A percentile compares a stretch with the other conserved stretches of the same genome.
Evolutionary conservation across 2,797 vertebrate species (phyloP).

Genomic region (Merluccius polli): DNA sequence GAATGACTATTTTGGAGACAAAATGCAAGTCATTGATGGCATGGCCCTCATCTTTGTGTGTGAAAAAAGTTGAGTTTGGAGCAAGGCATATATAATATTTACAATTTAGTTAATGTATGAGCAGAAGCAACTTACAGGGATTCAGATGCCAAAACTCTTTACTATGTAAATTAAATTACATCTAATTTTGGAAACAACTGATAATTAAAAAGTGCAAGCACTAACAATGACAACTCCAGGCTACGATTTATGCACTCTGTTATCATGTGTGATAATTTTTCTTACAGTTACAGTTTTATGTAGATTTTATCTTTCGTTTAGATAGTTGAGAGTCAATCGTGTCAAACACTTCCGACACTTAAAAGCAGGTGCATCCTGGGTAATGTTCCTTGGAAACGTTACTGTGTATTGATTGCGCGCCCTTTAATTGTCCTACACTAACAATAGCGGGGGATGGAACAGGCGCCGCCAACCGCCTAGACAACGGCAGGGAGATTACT

Average conservation of each 20-base stretch:
- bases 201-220: not conserved
- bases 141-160: not conserved
- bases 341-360: too few species aligned
- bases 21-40: too few species aligned
- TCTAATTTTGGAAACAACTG: not conserved
- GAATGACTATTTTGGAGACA: too few species aligned
- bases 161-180: not conserved
- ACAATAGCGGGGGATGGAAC: too few species aligned
- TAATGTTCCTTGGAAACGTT: not conserved
- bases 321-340: not conserved
- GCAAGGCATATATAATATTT: too few species aligned
- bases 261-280: too few species aligned
- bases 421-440: too few species aligned
- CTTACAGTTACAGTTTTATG: not conserved
- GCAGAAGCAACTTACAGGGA: not conserved
- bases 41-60: not conserved
- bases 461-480: too few species aligned
- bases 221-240: not conserved
- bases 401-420: too few species aligned
- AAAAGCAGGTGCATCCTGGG: too few species aligned
- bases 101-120: not conserved
- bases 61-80: not conserved
- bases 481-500: not conserved
- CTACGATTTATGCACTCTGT: not conserved
- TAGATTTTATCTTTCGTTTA: not conserved